Conservation (phyloP, 1,140 invertebrate species). For the Drosophila sproati region DNA sequence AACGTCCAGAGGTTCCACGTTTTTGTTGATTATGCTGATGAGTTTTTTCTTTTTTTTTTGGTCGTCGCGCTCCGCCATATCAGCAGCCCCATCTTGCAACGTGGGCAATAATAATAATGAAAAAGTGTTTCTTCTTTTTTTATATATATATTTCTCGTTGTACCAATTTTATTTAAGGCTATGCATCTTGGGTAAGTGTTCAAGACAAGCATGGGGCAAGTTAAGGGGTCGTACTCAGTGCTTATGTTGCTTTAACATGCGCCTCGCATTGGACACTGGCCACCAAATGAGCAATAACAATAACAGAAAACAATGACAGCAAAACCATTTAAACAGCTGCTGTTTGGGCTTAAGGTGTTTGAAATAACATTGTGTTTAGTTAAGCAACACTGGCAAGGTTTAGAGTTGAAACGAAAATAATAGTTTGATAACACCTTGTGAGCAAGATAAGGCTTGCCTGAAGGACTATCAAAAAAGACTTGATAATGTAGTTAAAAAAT, state of each 20-base stretch:
- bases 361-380: not conserved
- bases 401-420: not conserved
- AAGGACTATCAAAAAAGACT: no score
- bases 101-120: conserved; percentile 58
- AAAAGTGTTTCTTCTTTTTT: conserved; percentile 33
- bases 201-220: conserved; percentile 9
- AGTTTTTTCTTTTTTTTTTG: conserved; percentile 25
- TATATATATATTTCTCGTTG: conserved; percentile 4
- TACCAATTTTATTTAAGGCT: conserved; percentile 24
- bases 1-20: not conserved
- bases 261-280: conserved; percentile 32
- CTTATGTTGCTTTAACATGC: conserved; percentile 52
- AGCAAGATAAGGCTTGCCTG: no score
- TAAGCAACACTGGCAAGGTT: conserved; percentile 5
- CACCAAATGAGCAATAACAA: conserved; percentile 26
- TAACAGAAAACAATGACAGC: conserved; percentile 27
- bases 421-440: no score
- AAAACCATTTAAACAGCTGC: conserved; percentile 22
- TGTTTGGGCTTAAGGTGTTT: conserved; percentile 14
- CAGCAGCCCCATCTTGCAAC: conserved; percentile 51
- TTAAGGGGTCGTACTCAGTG: conserved; percentile 32
- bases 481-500: no score
- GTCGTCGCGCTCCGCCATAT: conserved; percentile 47
- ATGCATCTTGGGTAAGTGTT: conserved; percentile 42
- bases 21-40: conserved; percentile 57